phyloP scores from a whole-genome alignment of 2,113 vertebrate genomes.

The Polypterus bichir region DNA sequence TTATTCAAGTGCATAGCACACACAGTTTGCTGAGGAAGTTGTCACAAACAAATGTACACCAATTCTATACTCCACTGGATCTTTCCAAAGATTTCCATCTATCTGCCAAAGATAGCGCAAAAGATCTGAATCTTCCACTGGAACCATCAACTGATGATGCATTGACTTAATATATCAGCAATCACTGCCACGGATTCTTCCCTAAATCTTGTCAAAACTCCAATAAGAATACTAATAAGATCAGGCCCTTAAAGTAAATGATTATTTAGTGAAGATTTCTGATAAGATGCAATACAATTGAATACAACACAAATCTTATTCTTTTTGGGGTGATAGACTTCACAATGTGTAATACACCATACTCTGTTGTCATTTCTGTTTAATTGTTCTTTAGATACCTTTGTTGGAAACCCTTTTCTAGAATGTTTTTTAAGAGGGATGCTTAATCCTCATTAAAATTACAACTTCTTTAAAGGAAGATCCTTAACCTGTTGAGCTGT shows the following conservation, averaged over 20 bases:
- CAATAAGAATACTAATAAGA: conserved; percentile 14
- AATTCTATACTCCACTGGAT: conserved; percentile 9
- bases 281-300: conserved; percentile 13
- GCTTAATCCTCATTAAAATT: conserved; percentile 7
- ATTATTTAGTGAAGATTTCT: conserved; percentile 12
- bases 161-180: conserved; percentile 11
- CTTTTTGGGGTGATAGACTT: conserved; percentile 9
- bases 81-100: not conserved
- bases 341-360: conserved; percentile 16
- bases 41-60: conserved; percentile 7
- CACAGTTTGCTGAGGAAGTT: conserved; percentile 11
- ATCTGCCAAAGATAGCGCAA: conserved; percentile 18
- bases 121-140: conserved; percentile 10
- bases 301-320: conserved; percentile 12
- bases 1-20: conserved; percentile 2
- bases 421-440: conserved; percentile 6
- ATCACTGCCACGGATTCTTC: conserved; percentile 16
- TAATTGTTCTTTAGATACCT: not conserved
- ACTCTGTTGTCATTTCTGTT: not conserved
- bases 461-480: not conserved
- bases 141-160: conserved; percentile 16
- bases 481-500: conserved; percentile 13
- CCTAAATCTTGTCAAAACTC: conserved; percentile 13
- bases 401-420: conserved; percentile 8
- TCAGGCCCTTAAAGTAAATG: conserved; percentile 10